phyloP scores from a whole-genome alignment of 2,797 vertebrate species.

The Cichlasoma orientale region DNA sequence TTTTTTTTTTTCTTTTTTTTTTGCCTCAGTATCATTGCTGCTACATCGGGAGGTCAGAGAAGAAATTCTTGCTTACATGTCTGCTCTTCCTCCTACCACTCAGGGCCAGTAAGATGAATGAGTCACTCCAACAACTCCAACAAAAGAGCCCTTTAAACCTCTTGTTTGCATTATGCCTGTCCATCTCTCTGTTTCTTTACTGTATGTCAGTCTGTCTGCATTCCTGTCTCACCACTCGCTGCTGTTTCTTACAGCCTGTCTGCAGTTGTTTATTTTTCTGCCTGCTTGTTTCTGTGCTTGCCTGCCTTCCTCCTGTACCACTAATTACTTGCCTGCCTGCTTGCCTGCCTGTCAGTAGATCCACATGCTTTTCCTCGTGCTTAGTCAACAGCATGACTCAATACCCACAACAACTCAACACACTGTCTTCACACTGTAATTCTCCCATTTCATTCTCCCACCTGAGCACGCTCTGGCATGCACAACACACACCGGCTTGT shows the following conservation, averaged over 20 bases:
- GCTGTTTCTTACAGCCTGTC: background rate
- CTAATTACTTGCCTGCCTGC: constrained; percentile 32
- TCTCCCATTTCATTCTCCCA: background rate
- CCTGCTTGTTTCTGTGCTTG: constrained; percentile 6
- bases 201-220: background rate
- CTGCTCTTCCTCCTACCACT: constrained; percentile 21
- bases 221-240: background rate
- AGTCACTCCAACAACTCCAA: constrained; percentile 29
- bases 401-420: background rate
- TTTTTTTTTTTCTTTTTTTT: background rate
- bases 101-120: constrained; percentile 31
- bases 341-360: constrained; percentile 16
- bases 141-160: constrained; percentile 30
- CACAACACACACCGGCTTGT: background rate
- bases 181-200: constrained; percentile 2
- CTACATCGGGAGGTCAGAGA: background rate
- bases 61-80: constrained; percentile 40
- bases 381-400: constrained; percentile 34
- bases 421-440: background rate
- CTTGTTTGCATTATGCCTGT: constrained; percentile 17
- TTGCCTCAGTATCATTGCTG: constrained; percentile 7
- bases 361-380: constrained; percentile 21
- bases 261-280: background rate
- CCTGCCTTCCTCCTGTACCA: background rate
- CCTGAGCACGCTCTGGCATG: constrained; percentile 13